phyloP scores from a whole-genome alignment of 2,888 invertebrate species.

The Eristalis arbustorum region DNA sequence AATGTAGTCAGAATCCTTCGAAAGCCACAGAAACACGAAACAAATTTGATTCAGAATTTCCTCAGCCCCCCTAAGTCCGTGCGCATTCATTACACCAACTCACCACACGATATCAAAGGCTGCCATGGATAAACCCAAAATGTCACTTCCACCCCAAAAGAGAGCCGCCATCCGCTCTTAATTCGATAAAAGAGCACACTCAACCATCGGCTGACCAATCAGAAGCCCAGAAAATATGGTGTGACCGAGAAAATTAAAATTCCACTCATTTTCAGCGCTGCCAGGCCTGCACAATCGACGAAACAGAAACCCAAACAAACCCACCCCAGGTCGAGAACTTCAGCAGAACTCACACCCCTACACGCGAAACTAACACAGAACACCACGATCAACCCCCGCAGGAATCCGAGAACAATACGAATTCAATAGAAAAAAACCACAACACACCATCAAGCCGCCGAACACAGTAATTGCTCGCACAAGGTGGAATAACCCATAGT shows the following conservation, averaged over 20 bases:
- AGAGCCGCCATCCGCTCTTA: constrained; percentile 24
- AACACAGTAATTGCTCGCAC: background rate
- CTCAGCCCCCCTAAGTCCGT: background rate
- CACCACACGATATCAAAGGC: background rate
- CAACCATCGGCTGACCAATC: constrained; percentile 34
- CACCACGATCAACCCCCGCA: background rate
- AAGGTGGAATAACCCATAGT: background rate
- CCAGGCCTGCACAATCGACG: constrained; percentile 14
- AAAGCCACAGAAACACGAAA: no score
- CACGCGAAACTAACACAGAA: background rate
- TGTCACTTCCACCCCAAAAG: background rate
- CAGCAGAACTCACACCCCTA: background rate
- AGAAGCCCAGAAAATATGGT: constrained; percentile 50
- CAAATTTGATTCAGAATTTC: background rate
- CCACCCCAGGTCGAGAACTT: background rate
- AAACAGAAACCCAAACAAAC: constrained; percentile 3
- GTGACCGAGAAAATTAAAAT: constrained; percentile 52
- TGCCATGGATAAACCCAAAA: background rate
- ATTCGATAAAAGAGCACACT: constrained; percentile 7
- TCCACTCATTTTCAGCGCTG: constrained; percentile 53
- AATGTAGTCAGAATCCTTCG: background rate
- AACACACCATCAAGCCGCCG: background rate
- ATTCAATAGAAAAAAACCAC: background rate
- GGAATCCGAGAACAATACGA: background rate
- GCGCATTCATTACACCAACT: background rate